These are phyloP conservation scores for Manacus vitellinus DNA, from an alignment of 2,113 vertebrate genomes.

Conservation along the genomic window DNA sequence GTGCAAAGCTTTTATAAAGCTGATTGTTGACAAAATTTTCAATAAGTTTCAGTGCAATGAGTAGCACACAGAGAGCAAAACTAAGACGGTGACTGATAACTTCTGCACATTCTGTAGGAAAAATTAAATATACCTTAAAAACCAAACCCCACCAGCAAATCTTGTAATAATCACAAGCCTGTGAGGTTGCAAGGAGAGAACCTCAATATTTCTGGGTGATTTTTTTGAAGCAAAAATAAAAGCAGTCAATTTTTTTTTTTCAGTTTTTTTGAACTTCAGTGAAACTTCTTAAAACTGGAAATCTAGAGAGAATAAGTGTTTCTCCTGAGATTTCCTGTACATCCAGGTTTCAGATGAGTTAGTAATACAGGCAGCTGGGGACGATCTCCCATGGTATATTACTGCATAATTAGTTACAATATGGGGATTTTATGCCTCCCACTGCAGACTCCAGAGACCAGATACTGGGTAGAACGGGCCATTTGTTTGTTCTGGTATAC, in stretches of 20 bases:
- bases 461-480: not conserved
- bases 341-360: slow-evolving; percentile 53
- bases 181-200: not conserved
- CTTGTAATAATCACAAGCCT: not conserved
- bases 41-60: slow-evolving; percentile 37
- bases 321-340: slow-evolving; percentile 50
- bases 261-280: not conserved
- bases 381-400: slow-evolving; percentile 43
- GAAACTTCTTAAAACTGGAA: slow-evolving; percentile 29
- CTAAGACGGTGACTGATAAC: not conserved
- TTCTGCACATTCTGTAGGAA: not conserved
- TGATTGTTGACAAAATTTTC: slow-evolving; percentile 66
- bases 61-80: not conserved
- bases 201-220: not conserved
- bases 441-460: slow-evolving; percentile 49
- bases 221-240: not conserved
- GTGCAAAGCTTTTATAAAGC: slow-evolving; percentile 58
- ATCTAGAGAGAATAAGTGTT: not conserved
- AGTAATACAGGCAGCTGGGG: slow-evolving; percentile 47
- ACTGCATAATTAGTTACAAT: slow-evolving; percentile 56
- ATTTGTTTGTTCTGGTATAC: slow-evolving; percentile 51
- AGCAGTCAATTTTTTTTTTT: not conserved
- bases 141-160: not conserved
- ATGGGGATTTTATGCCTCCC: slow-evolving; percentile 60
- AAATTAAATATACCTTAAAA: not conserved